Conservation (phyloP, 2,113 vertebrate genomes). For the Cyanoderma ruficeps region DNA sequence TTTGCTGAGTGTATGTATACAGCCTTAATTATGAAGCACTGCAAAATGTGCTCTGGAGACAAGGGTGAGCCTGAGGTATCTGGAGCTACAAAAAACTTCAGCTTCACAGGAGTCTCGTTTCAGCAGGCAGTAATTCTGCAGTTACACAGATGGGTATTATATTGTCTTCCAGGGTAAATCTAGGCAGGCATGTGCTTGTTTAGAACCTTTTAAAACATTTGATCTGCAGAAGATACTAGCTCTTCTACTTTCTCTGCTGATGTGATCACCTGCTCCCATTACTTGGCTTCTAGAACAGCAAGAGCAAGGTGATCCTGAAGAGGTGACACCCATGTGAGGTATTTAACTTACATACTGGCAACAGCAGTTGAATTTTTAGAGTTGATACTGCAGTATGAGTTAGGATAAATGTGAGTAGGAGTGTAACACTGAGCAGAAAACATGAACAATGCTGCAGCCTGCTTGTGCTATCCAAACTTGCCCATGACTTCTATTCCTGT, state of each 20-base stretch:
- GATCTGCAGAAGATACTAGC: background rate
- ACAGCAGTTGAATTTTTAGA: background rate
- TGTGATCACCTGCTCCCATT: background rate
- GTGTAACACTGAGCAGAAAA: background rate
- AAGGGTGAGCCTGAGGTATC: background rate
- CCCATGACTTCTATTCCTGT: background rate
- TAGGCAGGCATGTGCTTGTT: slow-evolving; percentile 19
- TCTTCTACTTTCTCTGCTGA: background rate
- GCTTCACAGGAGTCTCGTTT: background rate
- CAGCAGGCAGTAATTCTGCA: background rate
- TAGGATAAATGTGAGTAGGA: background rate
- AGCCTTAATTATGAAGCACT: background rate
- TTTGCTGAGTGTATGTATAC: background rate
- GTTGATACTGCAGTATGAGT: background rate
- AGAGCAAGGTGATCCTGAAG: background rate
- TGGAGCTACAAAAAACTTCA: background rate
- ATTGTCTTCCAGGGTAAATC: background rate
- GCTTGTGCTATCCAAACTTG: background rate
- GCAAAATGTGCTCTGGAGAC: background rate
- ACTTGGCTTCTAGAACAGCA: background rate
- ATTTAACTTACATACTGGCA: background rate
- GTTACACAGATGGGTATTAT: background rate
- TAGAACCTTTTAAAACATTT: background rate
- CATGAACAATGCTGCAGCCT: background rate
- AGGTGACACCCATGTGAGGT: background rate